Evolutionary conservation across 2,113 vertebrate genomes (phyloP), one percentile per base, ranked within the genome.

Genomic region (Bucco capensis): DNA sequence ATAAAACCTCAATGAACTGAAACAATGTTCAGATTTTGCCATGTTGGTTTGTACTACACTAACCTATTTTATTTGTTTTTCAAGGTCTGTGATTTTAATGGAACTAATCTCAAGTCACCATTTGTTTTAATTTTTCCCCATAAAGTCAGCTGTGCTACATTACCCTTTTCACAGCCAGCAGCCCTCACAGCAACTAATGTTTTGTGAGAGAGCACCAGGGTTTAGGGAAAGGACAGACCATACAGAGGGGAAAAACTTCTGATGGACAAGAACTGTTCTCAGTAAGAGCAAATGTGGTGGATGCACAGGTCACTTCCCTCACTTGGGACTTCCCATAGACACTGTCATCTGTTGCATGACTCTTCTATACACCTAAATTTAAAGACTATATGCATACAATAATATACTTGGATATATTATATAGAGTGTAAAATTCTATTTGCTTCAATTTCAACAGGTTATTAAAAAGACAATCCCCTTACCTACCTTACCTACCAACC

Each of bases 31-130:
- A 62, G 30, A 24, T 66, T 86, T 81, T 88, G n/a, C 62, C 42
- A 19, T 30, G 30, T 58, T 62, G 58, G 58, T 85, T 86, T 51
- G 14, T 46, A 42, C 81, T 47, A 22, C 9, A 66, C 46, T 82
- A 53, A 79, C 67, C 62, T 79, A 51, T 83, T 87, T 77, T 56
- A 86, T 75, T 86, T 75, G 67, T 80, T 53, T 96, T 87, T 89
- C 91, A 86, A 93, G 81, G 88, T 82, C 74, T 31, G 14, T 11
- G 40, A 54, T 44, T 92, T 95, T 94, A 91, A 91, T 87, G 64
- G 71, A 86, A 83, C 47, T 86, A 80, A 49, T 75, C 83, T 86
- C 42, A 53, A 49, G 66, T 69, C 38, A 69, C 64, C 6, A 3
- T 51, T 78, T 54, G 40, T 73, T 88, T 23, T 35, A 80, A 72